Base-by-base conservation (phyloP, 2,888 invertebrate genomes). In the Drosophila nr. medialis region DNA sequence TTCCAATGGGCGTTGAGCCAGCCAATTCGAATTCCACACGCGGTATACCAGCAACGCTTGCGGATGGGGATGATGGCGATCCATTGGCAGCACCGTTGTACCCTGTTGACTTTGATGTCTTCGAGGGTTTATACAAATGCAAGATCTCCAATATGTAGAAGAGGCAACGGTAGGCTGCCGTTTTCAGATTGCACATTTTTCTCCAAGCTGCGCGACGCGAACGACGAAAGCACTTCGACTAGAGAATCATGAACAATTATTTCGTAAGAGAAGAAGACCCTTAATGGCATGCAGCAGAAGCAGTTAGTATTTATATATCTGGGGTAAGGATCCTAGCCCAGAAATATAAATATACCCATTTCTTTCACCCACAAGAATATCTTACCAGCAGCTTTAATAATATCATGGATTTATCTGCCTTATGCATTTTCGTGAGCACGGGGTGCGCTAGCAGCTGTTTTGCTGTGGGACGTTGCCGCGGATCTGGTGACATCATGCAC, bases 401-500 rank as follows among this genome's bases (percentile, higher is more conserved):
- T 64, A 87, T 90, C 90, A 93, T 64, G 78, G 92, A 81, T 50
- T 83, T 87, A 64, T 92, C 87, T 18, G 80, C 83, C 59, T 91
- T 87, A 61, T 89, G 81, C 70, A 92, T 80, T 62, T 72, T 66
- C 11, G 81, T 64, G 38, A 93, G 78, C 62, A 77, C 91, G 53
- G 88, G 93, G 76, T 94, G 92, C 11, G 92, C 84, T 6, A 95
- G 87, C 15, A 95, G 89, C 63, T 94, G 92, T 58, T 94, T 93
- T 3, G 94, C 94, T 29, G 94, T 94, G 6, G 95, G 94, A 72
- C 95, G 91, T 63, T 91, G 86, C 18, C 76, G 77, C 7, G 94
- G 94, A 83, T 95, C 93, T 2, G 94, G 94, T 45, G 93, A 92
- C 93, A 95, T 93, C 95, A 95, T 95, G 74, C 91, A 90, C 66